Evolutionary conservation across 2,888 invertebrate genomes (phyloP).

Genomic region (Bombylius discolor): DNA sequence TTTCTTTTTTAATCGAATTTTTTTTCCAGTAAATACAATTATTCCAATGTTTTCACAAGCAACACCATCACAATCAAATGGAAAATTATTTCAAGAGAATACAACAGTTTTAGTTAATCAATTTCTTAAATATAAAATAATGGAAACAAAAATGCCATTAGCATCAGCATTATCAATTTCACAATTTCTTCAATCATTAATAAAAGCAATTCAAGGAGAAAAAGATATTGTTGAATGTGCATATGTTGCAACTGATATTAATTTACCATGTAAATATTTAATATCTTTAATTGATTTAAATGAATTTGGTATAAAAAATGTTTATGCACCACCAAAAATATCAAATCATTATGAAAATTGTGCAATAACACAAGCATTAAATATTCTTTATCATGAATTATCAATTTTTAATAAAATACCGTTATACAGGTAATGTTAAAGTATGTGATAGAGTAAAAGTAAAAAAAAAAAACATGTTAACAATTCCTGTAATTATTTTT

Average conservation of each 20-base stretch:
- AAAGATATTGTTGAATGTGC: slow-evolving; percentile 15
- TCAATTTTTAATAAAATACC: background rate
- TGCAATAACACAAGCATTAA: background rate
- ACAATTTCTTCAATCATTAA: slow-evolving; percentile 14
- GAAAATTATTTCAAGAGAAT: slow-evolving; percentile 4
- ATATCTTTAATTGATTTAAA: slow-evolving; percentile 15
- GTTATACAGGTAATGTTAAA: background rate
- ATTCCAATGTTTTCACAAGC: slow-evolving; percentile 16
- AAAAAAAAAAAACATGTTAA: too few relatives aligned
- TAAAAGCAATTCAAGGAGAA: slow-evolving; percentile 13
- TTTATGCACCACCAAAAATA: slow-evolving; percentile 14
- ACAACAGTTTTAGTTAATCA: slow-evolving; percentile 9
- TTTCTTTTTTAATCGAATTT: too few relatives aligned
- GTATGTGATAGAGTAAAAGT: too few relatives aligned
- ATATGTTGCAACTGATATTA: slow-evolving; percentile 14
- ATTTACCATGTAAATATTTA: slow-evolving; percentile 14
- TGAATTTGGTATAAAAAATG: slow-evolving; percentile 13
- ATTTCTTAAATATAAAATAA: slow-evolving; percentile 11
- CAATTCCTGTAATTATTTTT: too few relatives aligned
- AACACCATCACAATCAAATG: slow-evolving; percentile 8
- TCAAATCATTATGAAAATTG: slow-evolving; percentile 13
- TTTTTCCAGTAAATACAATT: slow-evolving; percentile 11
- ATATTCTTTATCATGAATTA: background rate
- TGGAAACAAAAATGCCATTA: slow-evolving; percentile 5
- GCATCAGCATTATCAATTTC: slow-evolving; percentile 12